Base-by-base conservation (phyloP, 2,888 invertebrate species). In the Gari tellinella region DNA sequence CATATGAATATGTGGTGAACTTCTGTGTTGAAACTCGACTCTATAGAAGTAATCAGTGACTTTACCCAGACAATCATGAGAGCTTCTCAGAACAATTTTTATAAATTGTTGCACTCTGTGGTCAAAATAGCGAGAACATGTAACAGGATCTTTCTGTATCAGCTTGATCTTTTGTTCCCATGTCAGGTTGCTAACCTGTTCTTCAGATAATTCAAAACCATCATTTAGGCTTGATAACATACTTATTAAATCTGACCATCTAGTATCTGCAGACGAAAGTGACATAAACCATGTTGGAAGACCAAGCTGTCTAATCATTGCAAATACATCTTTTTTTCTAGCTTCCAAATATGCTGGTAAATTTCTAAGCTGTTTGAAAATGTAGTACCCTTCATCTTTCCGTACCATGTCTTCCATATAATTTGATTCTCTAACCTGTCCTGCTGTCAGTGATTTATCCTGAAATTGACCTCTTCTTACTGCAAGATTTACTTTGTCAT, bases 341-440 rank as follows among this genome's bases (percentile, higher is more conserved):
- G 68, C 64, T 55, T 63, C 72, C 25, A 60, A 51, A 31, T 69
- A 69, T 21, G 65, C 51, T 38, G 65, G 65, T 12, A 57, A 72
- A 52, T 73, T 69, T 51, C 72, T 61, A 12, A 73, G 52, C 15
- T 61, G 58, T 45, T 61, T 41, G 21, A 70, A 77, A 19, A 86
- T 91, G 78, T 88, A 88, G 60, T 90, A 90, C 56, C 87, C 84
- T 56, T 85, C 81, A 51, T 84, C 85, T 81, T 86, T 80, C 49
- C 91, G 43, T 10, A 69, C 68, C 15, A 74, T 88, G 23, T 41
- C 23, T 46, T 65, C 57, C 23, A 49, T 55, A 21, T 21, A 46
- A 25, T 15, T 14, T 51, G 61, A 21, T 23, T 75, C 37, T 57
- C 40, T 45, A 15, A 45, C 52, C 37, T 70, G 40, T 10, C 41